Evolutionary conservation across 2,113 vertebrate genomes (phyloP), one percentile per base, ranked within the genome.

Genomic region (Pterocles burchelli): DNA sequence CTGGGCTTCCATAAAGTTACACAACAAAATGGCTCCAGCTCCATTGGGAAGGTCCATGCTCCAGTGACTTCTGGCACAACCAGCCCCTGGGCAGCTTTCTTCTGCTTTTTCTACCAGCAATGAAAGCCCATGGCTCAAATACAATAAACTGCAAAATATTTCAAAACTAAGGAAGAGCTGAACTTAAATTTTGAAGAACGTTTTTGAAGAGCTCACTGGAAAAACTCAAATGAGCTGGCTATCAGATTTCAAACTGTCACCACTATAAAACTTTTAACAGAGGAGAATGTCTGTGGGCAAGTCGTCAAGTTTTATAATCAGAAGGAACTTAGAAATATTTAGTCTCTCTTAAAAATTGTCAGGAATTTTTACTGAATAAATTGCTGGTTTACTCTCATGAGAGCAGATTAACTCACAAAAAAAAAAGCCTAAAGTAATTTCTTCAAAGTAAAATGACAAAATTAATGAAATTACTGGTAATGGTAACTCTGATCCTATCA

Each of bases 391-490:
- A 41, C 55, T 68, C 82, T 74, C 88, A 12, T 46, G 36, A 58
- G 76, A 93, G 16, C 67, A 77, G 45, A 57, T 85, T 88, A 88
- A 74, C 79, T 85, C 49, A 73, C 20, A 29, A 45, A 41, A 43
- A 75, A 12, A 52, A 52, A 52, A 28, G 13, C 36, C 80, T 72
- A 45, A 83, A 94, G 41, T 51, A 67, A 89, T 80, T 79, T 83
- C 46, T 76, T 85, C 63, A 88, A 80, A 88, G 71, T 51, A 91
- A 93, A 90, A 89, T 72, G 55, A 75, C 79, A 94, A 52, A 38
- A 67, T 59, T 61, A 46, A 54, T 91, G 43, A 61, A 80, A 89
- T 82, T 89, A 65, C 34, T 43, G 34, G n/a, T 63, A 72, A 72
- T 20, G 46, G 43, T 67, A 61, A 67, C 58, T 76, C 63, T 73